These are phyloP conservation scores for Megalopta genalis DNA, from an alignment of 1,140 invertebrate genomes.

Conservation along the genomic window DNA sequence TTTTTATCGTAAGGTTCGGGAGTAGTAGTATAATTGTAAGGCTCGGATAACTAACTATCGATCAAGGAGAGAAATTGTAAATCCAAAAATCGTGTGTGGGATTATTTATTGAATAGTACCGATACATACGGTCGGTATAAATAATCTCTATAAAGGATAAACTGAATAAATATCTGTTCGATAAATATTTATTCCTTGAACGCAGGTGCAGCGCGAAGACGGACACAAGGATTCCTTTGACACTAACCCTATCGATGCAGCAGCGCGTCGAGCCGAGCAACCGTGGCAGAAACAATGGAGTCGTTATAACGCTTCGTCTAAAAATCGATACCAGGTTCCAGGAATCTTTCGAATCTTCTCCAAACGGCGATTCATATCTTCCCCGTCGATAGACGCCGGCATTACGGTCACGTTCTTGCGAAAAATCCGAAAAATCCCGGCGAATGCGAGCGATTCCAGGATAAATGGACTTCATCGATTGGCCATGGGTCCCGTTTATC, in stretches of 20 bases:
- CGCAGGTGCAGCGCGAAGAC: not conserved
- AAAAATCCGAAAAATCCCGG: not conserved
- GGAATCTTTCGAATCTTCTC: not conserved
- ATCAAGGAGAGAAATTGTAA: too few relatives aligned
- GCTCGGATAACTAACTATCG: too few relatives aligned
- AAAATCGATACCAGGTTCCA: not conserved
- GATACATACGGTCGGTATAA: too few relatives aligned
- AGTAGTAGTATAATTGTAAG: too few relatives aligned
- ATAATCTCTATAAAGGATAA: too few relatives aligned
- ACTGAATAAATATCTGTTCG: too few relatives aligned
- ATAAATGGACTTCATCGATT: constrained; percentile 13
- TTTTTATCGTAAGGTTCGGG: too few relatives aligned
- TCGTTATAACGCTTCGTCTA: not conserved
- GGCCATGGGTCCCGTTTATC: not conserved
- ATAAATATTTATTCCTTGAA: too few relatives aligned
- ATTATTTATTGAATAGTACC: too few relatives aligned
- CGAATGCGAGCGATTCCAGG: not conserved
- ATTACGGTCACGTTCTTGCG: not conserved
- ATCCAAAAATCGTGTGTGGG: too few relatives aligned
- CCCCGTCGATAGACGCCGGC: too few relatives aligned
- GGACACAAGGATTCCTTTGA: not conserved
- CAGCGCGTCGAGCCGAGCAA: not conserved
- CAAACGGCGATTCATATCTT: not conserved
- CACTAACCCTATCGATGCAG: not conserved
- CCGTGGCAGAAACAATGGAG: not conserved